These are phyloP conservation scores for Spheniscus mendiculus DNA, from an alignment of 2,113 vertebrate genomes.

Conservation along the genomic window DNA sequence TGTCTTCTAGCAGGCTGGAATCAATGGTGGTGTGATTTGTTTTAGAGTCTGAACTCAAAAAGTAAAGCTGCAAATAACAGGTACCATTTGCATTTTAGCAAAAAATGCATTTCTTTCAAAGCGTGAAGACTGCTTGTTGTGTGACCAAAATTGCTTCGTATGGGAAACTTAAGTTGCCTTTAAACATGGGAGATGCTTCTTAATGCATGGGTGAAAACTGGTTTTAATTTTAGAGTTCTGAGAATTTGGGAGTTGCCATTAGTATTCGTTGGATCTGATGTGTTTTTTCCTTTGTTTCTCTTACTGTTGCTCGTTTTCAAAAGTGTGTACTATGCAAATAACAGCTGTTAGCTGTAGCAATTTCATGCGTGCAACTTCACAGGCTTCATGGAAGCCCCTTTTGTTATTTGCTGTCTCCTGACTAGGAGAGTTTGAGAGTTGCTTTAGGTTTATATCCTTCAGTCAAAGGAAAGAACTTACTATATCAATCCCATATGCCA, in stretches of 20 bases:
- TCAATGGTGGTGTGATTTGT: not conserved
- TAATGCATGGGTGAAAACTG: not conserved
- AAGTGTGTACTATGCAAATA: not conserved
- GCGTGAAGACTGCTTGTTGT: not conserved
- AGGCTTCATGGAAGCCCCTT: not conserved
- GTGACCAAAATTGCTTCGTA: not conserved
- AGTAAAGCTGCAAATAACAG: not conserved
- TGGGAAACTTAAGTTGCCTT: not conserved
- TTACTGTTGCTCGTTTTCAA: not conserved
- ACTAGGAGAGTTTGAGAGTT: not conserved
- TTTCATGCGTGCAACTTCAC: not conserved
- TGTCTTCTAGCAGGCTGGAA: not conserved
- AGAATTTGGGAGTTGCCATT: not conserved
- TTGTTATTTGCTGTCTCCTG: not conserved
- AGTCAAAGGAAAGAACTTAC: not conserved
- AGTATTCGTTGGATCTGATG: not conserved
- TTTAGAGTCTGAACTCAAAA: not conserved
- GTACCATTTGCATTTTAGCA: not conserved
- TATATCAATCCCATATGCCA: not conserved
- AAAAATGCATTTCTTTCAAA: not conserved
- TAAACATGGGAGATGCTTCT: not conserved
- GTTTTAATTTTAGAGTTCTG: not conserved
- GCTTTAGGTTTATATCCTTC: not conserved
- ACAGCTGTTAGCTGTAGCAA: not conserved
- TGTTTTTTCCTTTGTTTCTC: not conserved